Conservation (phyloP, 1,140 invertebrate genomes). For the Drosophila takahashii region DNA sequence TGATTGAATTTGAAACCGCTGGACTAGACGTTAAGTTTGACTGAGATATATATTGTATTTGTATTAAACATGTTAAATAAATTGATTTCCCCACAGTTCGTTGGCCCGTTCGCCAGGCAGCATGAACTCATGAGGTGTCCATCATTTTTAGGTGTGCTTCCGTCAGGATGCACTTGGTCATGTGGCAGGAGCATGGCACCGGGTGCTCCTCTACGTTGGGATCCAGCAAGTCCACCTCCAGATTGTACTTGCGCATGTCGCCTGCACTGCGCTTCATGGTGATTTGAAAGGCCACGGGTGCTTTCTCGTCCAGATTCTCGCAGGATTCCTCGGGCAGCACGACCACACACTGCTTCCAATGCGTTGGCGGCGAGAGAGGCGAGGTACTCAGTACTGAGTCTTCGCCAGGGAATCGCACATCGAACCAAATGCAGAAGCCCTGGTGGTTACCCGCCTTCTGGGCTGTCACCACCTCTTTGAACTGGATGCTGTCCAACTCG, state of each 20-base stretch:
- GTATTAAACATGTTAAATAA: slow-evolving; percentile 61
- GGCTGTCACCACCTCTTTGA: slow-evolving; percentile 85
- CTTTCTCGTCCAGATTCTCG: slow-evolving; percentile 86
- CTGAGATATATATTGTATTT: slow-evolving; percentile 73
- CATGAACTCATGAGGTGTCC: slow-evolving; percentile 52
- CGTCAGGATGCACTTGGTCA: slow-evolving; percentile 91
- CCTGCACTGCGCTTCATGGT: slow-evolving; percentile 85
- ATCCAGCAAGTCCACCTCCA: slow-evolving; percentile 90
- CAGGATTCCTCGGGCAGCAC: slow-evolving; percentile 86
- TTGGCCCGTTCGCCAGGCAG: not conserved
- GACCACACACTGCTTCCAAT: slow-evolving; percentile 99
- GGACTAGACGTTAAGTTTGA: slow-evolving; percentile 74
- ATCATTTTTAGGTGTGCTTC: slow-evolving; percentile 84
- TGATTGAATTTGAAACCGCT: slow-evolving; percentile 19
- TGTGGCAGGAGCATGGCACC: slow-evolving; percentile 90
- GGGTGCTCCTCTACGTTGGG: slow-evolving; percentile 90
- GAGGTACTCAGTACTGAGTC: slow-evolving; percentile 90
- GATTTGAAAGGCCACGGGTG: slow-evolving; percentile 89
- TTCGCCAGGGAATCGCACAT: slow-evolving; percentile 86
- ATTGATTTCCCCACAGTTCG: slow-evolving; percentile 26
- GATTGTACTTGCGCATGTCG: slow-evolving; percentile 86
- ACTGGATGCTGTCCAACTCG: slow-evolving; percentile 85
- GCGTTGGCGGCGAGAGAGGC: slow-evolving; percentile 91
- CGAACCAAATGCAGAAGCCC: slow-evolving; percentile 90
- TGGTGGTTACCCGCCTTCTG: slow-evolving; percentile 88